A percentile compares a stretch with the other conserved stretches of the same genome.
These are phyloP conservation scores for Mesopsocus fuscifrons DNA, from an alignment of 2,888 invertebrate species.

Conservation along the genomic window DNA sequence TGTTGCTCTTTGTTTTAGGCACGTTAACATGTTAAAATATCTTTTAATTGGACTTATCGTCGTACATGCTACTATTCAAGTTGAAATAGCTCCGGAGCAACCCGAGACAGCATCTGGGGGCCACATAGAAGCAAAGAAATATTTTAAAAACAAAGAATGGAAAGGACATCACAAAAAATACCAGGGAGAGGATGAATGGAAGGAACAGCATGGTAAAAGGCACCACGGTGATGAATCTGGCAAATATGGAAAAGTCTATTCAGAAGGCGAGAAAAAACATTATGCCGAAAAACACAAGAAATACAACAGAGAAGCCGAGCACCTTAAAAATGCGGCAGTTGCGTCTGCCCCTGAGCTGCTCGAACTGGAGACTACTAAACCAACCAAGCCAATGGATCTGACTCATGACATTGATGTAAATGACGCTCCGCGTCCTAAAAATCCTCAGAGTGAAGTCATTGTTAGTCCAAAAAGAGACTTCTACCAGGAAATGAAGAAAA, in stretches of 20 bases:
- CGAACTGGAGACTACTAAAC: no score
- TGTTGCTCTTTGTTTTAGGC: neutral
- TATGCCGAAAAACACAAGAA: neutral
- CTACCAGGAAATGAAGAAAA: conserved; percentile 1
- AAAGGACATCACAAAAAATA: conserved; percentile 4
- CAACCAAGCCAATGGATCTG: neutral
- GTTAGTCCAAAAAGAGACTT: neutral
- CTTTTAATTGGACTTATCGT: neutral
- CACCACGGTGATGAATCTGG: neutral
- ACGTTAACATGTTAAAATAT: neutral
- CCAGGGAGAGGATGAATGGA: neutral
- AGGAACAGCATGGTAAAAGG: neutral
- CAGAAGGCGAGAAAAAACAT: neutral
- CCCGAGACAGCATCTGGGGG: neutral
- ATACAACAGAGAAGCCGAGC: neutral
- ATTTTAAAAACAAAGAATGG: neutral
- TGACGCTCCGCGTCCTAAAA: neutral
- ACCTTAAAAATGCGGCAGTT: neutral
- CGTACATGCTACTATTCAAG: neutral
- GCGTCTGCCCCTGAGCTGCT: neutral
- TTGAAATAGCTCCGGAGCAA: neutral
- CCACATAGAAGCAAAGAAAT: neutral
- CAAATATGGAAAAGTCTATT: neutral
- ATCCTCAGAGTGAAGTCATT: conserved; percentile 4
- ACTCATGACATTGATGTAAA: neutral